phyloP scores from a whole-genome alignment of 2,888 invertebrate genomes.

The Fragum fragum region DNA sequence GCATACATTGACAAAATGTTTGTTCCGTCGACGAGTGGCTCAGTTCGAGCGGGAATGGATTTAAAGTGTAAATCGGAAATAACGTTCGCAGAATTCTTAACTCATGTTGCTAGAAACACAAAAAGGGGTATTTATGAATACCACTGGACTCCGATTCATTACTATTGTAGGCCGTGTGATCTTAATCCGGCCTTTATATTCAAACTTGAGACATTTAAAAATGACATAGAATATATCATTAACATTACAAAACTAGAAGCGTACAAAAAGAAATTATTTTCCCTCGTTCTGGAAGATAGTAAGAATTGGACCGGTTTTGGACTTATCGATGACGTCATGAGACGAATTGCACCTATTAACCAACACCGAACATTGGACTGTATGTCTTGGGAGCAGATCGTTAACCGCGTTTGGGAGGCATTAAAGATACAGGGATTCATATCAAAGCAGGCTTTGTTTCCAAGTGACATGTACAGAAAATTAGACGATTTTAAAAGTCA shows the following conservation, averaged over 20 bases:
- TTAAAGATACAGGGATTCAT: neutral
- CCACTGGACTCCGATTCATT: neutral
- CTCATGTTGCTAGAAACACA: neutral
- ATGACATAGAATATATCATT: neutral
- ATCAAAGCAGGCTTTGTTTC: neutral
- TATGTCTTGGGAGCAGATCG: too few species aligned
- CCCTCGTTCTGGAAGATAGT: too few species aligned
- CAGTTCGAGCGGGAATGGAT: neutral
- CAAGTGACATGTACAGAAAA: neutral
- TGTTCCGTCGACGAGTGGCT: neutral
- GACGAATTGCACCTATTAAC: too few species aligned
- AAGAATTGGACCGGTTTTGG: too few species aligned
- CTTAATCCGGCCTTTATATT: neutral
- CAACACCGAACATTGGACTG: too few species aligned
- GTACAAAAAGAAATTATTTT: too few species aligned
- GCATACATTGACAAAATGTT: constrained; percentile 1
- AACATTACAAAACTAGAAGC: too few species aligned
- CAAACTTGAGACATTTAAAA: neutral
- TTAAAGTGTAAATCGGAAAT: neutral
- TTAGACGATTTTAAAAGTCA: neutral
- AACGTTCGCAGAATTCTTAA: neutral
- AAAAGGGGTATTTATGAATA: neutral
- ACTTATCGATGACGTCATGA: too few species aligned
- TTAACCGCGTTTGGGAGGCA: neutral
- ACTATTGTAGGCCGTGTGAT: neutral